Evolutionary conservation across 2,888 invertebrate species (phyloP).

Genomic region (Stenoptilia bipunctidactyla): DNA sequence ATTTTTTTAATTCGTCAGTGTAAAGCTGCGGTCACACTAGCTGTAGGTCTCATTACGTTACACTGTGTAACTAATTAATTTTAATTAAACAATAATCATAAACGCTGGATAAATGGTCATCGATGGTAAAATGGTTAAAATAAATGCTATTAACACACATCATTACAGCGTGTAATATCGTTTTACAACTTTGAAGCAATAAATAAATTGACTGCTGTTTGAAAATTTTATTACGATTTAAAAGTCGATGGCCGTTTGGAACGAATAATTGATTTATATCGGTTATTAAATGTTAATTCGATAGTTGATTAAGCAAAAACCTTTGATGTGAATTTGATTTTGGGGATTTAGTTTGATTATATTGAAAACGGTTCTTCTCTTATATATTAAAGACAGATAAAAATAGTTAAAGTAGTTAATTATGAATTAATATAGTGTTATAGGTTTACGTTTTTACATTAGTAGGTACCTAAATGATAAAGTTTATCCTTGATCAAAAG

Average conservation of each 20-base stretch:
- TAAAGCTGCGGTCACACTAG: no score
- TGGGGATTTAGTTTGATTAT: no score
- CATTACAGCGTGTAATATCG: conserved; percentile 67
- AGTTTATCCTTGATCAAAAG: no score
- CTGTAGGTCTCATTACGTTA: conserved; percentile 10
- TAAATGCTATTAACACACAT: conserved; percentile 66
- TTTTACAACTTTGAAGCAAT: conserved; percentile 68
- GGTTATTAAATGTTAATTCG: conserved; percentile 60
- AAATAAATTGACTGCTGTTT: conserved; percentile 68
- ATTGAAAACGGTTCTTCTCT: no score
- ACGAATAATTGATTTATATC: conserved; percentile 65
- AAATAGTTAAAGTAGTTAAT: no score
- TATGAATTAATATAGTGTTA: no score
- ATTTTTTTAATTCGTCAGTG: no score
- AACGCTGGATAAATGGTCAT: conserved; percentile 50
- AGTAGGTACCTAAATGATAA: no score
- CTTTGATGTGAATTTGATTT: no score
- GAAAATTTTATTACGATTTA: conserved; percentile 69
- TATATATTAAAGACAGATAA: no score
- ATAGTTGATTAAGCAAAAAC: conserved; percentile 6
- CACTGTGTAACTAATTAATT: conserved; percentile 39
- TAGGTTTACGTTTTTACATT: no score
- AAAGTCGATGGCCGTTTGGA: conserved; percentile 64
- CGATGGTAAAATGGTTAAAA: conserved; percentile 59
- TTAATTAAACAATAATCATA: conserved; percentile 60